phyloP scores from a whole-genome alignment of 2,113 vertebrate genomes.

The Chaetura pelagica region DNA sequence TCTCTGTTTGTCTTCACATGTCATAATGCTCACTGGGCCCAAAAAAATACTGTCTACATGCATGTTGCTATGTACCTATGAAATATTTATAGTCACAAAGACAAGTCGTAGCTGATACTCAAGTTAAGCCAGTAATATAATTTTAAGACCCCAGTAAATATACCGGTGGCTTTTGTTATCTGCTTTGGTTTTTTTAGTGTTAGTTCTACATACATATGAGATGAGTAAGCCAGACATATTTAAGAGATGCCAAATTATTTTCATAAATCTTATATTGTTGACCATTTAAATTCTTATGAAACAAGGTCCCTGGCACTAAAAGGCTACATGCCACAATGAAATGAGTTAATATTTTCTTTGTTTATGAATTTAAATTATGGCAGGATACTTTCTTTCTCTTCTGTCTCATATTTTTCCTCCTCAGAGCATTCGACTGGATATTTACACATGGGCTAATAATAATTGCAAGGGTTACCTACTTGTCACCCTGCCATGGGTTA shows the following conservation, averaged over 20 bases:
- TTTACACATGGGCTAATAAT: conserved; percentile 60
- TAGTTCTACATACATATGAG: background rate
- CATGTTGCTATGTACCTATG: background rate
- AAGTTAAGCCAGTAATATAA: background rate
- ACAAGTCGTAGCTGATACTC: background rate
- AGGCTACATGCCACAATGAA: conserved; percentile 1
- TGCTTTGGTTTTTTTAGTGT: background rate
- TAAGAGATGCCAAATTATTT: conserved; percentile 58
- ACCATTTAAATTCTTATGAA: conserved; percentile 51
- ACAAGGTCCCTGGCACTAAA: background rate
- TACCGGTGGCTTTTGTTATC: conserved; percentile 4
- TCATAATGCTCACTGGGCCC: background rate
- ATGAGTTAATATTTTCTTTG: conserved; percentile 27
- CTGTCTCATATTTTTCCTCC: conserved; percentile 6
- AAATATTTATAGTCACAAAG: conserved; percentile 21
- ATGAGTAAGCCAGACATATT: conserved; percentile 32
- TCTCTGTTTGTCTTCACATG: background rate
- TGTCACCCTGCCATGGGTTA: conserved; percentile 34
- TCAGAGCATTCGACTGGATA: conserved; percentile 24
- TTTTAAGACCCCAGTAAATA: conserved; percentile 10
- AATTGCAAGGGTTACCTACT: background rate
- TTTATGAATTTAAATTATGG: conserved; percentile 57
- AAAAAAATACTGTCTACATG: background rate
- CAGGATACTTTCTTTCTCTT: conserved; percentile 9
- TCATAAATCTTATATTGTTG: conserved; percentile 32